Evolutionary conservation across 2,113 vertebrate genomes (phyloP).

Genomic region (Boleophthalmus pectinirostris): DNA sequence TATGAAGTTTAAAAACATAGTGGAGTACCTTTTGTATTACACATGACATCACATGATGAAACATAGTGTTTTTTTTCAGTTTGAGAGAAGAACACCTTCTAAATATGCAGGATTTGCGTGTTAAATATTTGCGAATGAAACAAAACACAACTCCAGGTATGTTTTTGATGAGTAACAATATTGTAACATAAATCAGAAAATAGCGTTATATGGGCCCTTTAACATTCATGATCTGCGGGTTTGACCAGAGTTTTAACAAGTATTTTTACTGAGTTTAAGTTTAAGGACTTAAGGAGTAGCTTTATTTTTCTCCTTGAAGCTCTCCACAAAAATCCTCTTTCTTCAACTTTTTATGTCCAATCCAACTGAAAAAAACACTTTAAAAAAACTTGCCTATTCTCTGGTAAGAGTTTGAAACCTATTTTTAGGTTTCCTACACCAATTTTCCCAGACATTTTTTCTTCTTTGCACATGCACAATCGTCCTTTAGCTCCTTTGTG

Average conservation of each 20-base stretch:
- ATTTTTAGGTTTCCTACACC: constrained; percentile 39
- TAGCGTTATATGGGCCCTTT: background rate
- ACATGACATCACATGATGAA: too few species aligned
- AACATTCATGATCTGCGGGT: background rate
- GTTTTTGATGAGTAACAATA: too few species aligned
- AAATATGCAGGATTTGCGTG: too few species aligned
- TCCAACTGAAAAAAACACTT: constrained; percentile 21
- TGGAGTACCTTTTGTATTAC: too few species aligned
- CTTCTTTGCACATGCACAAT: constrained; percentile 55
- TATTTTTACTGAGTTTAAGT: constrained; percentile 12
- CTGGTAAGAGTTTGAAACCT: constrained; percentile 48
- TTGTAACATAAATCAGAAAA: too few species aligned
- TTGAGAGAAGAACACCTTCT: too few species aligned
- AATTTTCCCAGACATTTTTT: constrained; percentile 27
- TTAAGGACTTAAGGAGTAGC: constrained; percentile 36
- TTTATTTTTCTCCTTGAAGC: constrained; percentile 23
- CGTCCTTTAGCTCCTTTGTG: constrained; percentile 59
- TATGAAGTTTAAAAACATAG: too few species aligned
- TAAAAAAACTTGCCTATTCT: constrained; percentile 19
- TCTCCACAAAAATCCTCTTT: constrained; percentile 53
- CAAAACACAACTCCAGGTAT: too few species aligned
- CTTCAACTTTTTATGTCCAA: constrained; percentile 39
- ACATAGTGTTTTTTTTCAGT: too few species aligned
- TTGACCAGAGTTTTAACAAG: background rate
- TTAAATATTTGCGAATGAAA: too few species aligned